phyloP scores from a whole-genome alignment of 2,113 vertebrate species.

The Theristicus caerulescens region DNA sequence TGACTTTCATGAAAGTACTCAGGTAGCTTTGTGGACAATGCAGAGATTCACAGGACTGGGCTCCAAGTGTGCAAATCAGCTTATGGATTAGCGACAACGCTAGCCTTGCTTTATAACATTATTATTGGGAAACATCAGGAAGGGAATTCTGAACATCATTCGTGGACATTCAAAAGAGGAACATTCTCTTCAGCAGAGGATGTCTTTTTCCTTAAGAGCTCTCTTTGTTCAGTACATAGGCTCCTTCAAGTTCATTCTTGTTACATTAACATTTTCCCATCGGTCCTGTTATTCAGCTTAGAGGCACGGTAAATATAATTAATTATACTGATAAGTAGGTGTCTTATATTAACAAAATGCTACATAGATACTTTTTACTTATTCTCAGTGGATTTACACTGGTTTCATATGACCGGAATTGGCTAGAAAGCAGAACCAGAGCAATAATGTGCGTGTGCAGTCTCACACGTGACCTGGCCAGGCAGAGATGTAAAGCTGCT shows the following conservation, averaged over 20 bases:
- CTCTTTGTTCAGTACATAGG: neutral
- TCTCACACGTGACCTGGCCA: neutral
- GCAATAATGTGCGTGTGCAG: neutral
- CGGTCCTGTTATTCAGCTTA: neutral
- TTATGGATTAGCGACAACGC: slow-evolving; percentile 32
- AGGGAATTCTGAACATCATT: neutral
- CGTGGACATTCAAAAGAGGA: neutral
- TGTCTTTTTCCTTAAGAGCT: neutral
- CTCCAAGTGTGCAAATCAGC: slow-evolving; percentile 60
- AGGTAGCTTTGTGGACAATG: neutral
- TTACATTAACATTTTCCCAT: neutral
- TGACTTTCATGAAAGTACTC: neutral
- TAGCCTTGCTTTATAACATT: slow-evolving; percentile 19
- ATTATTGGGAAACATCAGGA: slow-evolving; percentile 22
- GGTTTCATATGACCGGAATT: neutral
- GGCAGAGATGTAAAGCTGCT: neutral
- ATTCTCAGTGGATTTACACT: neutral
- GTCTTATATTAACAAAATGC: slow-evolving; percentile 34
- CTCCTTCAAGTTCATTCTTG: neutral
- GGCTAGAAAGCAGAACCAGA: slow-evolving; percentile 26
- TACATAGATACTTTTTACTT: slow-evolving; percentile 37
- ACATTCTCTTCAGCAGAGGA: neutral
- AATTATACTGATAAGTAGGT: neutral
- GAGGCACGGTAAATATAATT: slow-evolving; percentile 30
- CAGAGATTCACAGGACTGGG: slow-evolving; percentile 7